A percentile compares a stretch with the other conserved stretches of the same genome.
Conservation (phyloP, 2,113 vertebrate genomes). For the Rana temporaria region DNA sequence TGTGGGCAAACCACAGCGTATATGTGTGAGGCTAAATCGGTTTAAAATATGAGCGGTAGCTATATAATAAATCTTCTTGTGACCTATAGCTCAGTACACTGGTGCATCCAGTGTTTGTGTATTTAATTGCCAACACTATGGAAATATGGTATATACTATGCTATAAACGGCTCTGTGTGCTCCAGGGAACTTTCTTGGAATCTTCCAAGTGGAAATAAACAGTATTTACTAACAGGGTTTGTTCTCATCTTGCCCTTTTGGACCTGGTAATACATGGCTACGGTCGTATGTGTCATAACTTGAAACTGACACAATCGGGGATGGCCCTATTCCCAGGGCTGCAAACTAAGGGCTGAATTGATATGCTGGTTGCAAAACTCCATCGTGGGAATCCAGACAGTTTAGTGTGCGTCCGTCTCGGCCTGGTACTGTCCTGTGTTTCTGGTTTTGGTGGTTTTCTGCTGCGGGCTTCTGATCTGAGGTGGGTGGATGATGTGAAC, state of each 20-base stretch:
- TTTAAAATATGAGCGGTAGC: too few relatives aligned
- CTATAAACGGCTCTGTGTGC: too few relatives aligned
- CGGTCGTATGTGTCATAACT: constrained; percentile 15
- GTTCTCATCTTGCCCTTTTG: constrained; percentile 7
- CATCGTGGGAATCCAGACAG: background rate
- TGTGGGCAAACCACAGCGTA: too few relatives aligned
- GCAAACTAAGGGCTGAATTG: background rate
- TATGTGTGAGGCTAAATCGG: too few relatives aligned
- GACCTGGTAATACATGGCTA: background rate
- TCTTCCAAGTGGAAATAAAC: too few relatives aligned
- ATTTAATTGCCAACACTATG: too few relatives aligned
- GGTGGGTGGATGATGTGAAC: constrained; percentile 11
- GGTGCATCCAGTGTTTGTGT: too few relatives aligned
- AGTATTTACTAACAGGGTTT: background rate
- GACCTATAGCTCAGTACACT: too few relatives aligned
- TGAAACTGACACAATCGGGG: constrained; percentile 14
- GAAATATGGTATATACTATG: too few relatives aligned
- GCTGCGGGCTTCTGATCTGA: constrained; percentile 7
- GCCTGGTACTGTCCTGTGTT: background rate
- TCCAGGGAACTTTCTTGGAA: too few relatives aligned
- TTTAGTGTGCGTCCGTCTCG: background rate
- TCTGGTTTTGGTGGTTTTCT: constrained; percentile 4
- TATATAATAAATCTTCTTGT: too few relatives aligned
- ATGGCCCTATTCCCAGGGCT: constrained; percentile 3
- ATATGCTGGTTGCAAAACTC: background rate